Base-by-base conservation (phyloP, 2,888 invertebrate species). In the Rhyacophila evoluta region DNA sequence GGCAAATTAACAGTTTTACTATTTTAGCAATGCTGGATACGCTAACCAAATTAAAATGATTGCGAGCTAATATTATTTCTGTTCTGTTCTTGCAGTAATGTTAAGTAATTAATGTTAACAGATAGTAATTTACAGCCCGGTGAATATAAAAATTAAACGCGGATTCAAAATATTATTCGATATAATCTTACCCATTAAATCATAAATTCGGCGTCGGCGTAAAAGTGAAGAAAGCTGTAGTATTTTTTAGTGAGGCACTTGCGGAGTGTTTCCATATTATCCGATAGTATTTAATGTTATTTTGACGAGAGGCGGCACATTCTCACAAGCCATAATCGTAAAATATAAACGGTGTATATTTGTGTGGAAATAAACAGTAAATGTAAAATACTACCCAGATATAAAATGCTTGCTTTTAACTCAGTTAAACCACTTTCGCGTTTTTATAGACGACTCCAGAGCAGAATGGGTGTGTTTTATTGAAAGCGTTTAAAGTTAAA, bases 331-430 rank as follows among this genome's bases (percentile, higher is more conserved):
- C 25, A 55, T 55, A 55, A 55, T 55, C 55, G 55, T 55, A 55
- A 55, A 55, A 55, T 55, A 55, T 55, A 55, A 55, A 55, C 55
- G 55, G 55, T 55, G 25, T 55, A 55, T 55, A 55, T 55, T 55
- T 55, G 55, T 55, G 55, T 55, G 55, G 55, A 55, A 55, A 55
- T 55, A 55, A 55, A 55, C 55, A 25, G 25, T 25, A 55, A 55
- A 55, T 25, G 55, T 55, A 55, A 55, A 55, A 55, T 55, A 25
- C 55, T 8, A 25, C 55, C 55, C 55, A 55, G 55, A 55, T 19
- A 55, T 55, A 55, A 55, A 55, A 19, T 10, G 55, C 55, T 19
- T 25, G 25, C 55, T 55, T n/a, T 55, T 55, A 55, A 55, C 55
- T 55, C 19, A 55, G 15, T 55, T 55, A 19, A 55, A 55, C 55